Evolutionary conservation across 2,888 invertebrate species (phyloP).

Genomic region (Limnephilus marmoratus): DNA sequence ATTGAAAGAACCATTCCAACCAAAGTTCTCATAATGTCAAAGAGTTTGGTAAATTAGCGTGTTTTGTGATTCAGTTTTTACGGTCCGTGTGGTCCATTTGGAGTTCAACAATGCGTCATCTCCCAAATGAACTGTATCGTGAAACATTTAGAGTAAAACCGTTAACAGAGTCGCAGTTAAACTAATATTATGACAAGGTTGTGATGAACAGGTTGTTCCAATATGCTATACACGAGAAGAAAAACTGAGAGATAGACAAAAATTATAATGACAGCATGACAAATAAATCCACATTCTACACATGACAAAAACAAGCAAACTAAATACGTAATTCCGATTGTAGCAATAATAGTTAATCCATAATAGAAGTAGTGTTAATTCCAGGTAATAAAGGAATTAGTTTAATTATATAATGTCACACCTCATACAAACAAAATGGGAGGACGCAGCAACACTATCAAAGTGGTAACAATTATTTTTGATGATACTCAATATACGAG

Average conservation of each 20-base stretch:
- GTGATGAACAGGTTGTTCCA: no score
- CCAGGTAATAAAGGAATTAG: not conserved
- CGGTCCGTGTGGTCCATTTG: not conserved
- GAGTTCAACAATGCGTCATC: not conserved
- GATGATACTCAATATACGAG: no score
- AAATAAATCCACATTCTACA: not conserved
- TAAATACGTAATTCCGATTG: not conserved
- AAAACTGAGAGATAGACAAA: no score
- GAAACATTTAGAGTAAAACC: not conserved
- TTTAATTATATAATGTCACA: not conserved
- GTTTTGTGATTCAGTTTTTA: not conserved
- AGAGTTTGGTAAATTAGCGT: not conserved
- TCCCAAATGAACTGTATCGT: not conserved
- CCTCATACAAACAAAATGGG: not conserved
- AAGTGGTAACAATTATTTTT: not conserved
- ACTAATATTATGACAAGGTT: not conserved
- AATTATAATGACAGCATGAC: no score
- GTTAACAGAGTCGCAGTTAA: not conserved
- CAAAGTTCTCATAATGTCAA: not conserved
- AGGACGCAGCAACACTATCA: not conserved
- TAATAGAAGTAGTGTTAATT: not conserved
- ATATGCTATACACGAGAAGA: no score
- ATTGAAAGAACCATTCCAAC: not conserved
- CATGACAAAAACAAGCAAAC: no score
- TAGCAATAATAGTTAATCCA: not conserved